phyloP scores from a whole-genome alignment of 2,888 invertebrate species.

The Drosophila fungiperda region DNA sequence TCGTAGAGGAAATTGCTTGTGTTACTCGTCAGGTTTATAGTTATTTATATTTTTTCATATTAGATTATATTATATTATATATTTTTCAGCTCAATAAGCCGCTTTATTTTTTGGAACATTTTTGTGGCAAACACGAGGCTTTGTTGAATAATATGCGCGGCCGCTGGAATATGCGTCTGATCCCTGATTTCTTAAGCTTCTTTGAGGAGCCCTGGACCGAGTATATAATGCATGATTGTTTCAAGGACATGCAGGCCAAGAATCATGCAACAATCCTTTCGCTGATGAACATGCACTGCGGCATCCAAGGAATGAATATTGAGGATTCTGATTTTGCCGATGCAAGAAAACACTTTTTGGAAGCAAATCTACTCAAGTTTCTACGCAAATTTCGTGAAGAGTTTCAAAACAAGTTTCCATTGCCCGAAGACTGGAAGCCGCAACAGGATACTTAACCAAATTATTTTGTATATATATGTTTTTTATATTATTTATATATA shows the following conservation, averaged over 20 bases:
- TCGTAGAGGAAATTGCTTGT: conserved; percentile 76
- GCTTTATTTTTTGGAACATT: conserved; percentile 72
- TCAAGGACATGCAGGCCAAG: conserved; percentile 55
- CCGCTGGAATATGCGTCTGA: conserved; percentile 60
- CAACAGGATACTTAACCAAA: background rate
- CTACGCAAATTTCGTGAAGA: conserved; percentile 68
- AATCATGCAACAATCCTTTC: conserved; percentile 36
- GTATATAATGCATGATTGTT: conserved; percentile 77
- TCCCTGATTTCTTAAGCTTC: conserved; percentile 67
- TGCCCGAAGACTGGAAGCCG: conserved; percentile 72
- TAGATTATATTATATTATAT: background rate
- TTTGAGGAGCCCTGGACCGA: conserved; percentile 76
- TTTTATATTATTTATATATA: background rate
- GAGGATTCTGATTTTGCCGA: conserved; percentile 22
- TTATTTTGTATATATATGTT: background rate
- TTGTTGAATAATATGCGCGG: conserved; percentile 72
- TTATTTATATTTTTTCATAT: background rate
- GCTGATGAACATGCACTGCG: conserved; percentile 29
- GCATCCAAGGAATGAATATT: conserved; percentile 24
- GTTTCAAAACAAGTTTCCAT: conserved; percentile 65
- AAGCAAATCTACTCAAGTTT: conserved; percentile 67
- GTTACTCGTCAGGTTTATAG: conserved; percentile 64
- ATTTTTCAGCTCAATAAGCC: background rate
- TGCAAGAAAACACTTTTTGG: conserved; percentile 47
- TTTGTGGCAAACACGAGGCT: conserved; percentile 76